phyloP scores from a whole-genome alignment of 2,888 invertebrate genomes.

The Tinea semifulvella region DNA sequence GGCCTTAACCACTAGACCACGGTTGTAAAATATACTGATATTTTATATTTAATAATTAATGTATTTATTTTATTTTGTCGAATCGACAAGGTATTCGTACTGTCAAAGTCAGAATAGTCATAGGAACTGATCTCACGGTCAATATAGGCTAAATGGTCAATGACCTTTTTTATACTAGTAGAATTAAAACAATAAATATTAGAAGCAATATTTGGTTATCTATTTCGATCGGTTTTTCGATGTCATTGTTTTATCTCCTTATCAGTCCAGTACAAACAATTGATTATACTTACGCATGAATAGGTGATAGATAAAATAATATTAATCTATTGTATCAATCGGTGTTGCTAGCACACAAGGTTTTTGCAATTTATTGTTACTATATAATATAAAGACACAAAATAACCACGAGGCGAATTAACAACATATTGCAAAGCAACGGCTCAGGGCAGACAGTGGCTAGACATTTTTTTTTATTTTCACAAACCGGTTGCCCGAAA shows the following conservation, averaged over 20 bases:
- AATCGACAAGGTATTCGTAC: too few species aligned
- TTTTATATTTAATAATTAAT: too few species aligned
- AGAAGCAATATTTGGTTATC: background rate
- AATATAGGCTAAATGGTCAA: background rate
- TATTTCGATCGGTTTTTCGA: constrained; percentile 1
- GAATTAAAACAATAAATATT: background rate
- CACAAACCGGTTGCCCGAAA: constrained; percentile 5
- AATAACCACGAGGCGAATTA: constrained; percentile 1
- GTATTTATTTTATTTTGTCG: too few species aligned
- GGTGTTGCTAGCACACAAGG: background rate
- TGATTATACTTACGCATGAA: background rate
- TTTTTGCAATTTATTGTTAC: background rate
- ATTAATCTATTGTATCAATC: constrained; percentile 2
- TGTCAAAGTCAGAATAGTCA: background rate
- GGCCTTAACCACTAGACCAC: too few species aligned
- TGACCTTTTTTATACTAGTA: background rate
- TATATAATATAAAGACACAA: background rate
- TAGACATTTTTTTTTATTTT: constrained; percentile 8
- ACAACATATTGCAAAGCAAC: background rate
- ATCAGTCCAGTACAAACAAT: background rate
- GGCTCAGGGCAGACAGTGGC: constrained; percentile 1
- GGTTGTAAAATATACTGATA: too few species aligned
- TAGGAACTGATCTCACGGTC: background rate
- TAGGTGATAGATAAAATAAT: background rate
- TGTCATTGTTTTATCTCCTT: constrained; percentile 7